These are phyloP conservation scores for Diuraphis noxia DNA, from an alignment of 1,140 invertebrate species.

Conservation along the genomic window DNA sequence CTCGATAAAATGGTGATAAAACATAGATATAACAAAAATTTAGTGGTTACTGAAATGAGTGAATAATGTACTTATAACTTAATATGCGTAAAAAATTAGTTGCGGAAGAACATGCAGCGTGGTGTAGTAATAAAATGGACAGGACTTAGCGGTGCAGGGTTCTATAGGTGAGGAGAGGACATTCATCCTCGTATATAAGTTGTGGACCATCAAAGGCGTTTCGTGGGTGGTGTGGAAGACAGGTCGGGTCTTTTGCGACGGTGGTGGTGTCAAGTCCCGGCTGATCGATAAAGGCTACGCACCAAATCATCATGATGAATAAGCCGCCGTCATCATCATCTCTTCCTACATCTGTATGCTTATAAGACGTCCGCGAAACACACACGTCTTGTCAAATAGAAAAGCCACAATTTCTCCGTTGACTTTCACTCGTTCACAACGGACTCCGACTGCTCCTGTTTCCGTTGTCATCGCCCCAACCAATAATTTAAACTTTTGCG, in stretches of 20 bases:
- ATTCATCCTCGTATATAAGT: slow-evolving; percentile 9
- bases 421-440: not conserved
- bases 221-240: slow-evolving; percentile 8
- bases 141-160: not conserved
- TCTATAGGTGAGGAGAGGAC: not conserved
- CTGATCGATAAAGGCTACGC: slow-evolving; percentile 51
- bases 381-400: not conserved
- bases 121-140: not conserved
- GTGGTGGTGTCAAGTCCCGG: slow-evolving; percentile 47
- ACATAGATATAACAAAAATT: not conserved
- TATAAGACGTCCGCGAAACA: slow-evolving; percentile 19
- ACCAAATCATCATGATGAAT: slow-evolving; percentile 48
- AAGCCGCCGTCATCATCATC: not conserved
- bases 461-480: not conserved
- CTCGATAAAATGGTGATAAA: not conserved
- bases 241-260: slow-evolving; percentile 25
- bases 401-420: not conserved
- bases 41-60: not conserved
- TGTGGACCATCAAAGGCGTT: slow-evolving; percentile 29
- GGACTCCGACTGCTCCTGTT: not conserved
- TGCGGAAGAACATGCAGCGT: not conserved
- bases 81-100: not conserved
- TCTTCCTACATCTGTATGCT: not conserved
- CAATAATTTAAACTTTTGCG: not conserved
- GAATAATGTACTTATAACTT: not conserved